Conservation (phyloP, 92 coral and sea anemone genomes). For the Muricea muricata region DNA sequence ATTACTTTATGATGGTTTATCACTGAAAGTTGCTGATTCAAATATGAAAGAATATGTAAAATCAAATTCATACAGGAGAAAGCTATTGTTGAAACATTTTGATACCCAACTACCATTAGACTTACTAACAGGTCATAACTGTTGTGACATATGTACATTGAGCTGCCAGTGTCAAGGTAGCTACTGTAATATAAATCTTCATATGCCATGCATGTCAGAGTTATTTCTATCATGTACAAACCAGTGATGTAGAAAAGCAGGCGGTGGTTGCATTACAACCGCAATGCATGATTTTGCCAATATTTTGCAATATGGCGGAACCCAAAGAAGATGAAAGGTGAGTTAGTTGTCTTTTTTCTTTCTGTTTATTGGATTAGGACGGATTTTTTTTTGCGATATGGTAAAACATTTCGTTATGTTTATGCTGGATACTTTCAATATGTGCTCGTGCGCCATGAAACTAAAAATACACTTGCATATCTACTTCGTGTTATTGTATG, state of each 20-base stretch:
- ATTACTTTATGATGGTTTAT: conserved; percentile 51
- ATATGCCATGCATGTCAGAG: conserved; percentile 49
- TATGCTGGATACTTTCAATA: too few relatives aligned
- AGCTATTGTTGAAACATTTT: conserved; percentile 39
- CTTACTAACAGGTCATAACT: conserved; percentile 40
- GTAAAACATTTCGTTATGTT: too few relatives aligned
- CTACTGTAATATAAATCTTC: conserved; percentile 56
- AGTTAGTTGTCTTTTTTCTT: neutral
- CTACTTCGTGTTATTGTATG: too few relatives aligned
- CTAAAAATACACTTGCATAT: too few relatives aligned
- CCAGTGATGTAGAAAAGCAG: too few relatives aligned
- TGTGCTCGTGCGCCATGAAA: too few relatives aligned
- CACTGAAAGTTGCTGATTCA: conserved; percentile 34
- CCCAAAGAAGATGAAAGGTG: neutral
- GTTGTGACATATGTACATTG: conserved; percentile 41
- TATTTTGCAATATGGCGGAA: too few relatives aligned
- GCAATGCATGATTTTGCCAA: too few relatives aligned
- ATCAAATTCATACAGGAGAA: conserved; percentile 31
- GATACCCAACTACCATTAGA: neutral
- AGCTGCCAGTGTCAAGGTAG: conserved; percentile 43
- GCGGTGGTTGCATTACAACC: neutral
- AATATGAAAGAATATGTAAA: conserved; percentile 61
- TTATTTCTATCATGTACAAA: too few relatives aligned
- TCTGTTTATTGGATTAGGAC: too few relatives aligned
- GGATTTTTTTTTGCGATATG: neutral